These are phyloP conservation scores for Thecocarcelia acutangulata DNA, from an alignment of 2,888 invertebrate genomes.

Conservation along the genomic window DNA sequence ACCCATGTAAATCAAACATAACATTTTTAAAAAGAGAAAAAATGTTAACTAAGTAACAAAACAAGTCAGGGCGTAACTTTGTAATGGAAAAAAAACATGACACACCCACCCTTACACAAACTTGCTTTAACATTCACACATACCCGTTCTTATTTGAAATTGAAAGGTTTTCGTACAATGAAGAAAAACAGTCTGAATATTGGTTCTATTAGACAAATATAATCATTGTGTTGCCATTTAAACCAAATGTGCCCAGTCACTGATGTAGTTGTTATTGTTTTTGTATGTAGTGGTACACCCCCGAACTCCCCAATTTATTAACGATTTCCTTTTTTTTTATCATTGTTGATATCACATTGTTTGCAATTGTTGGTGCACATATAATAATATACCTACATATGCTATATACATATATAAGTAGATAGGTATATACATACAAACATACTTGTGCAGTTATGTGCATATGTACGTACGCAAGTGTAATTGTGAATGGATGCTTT, in stretches of 20 bases:
- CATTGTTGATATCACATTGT: constrained; percentile 61
- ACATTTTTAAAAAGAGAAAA: neutral
- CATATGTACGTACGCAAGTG: neutral
- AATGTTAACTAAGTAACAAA: constrained; percentile 16
- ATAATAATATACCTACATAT: neutral
- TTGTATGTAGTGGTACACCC: constrained; percentile 3
- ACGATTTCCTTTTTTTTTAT: constrained; percentile 39
- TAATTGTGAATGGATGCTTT: constrained; percentile 44
- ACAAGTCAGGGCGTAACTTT: constrained; percentile 52
- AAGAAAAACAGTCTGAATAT: constrained; percentile 17
- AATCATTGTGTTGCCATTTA: constrained; percentile 57
- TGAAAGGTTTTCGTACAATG: neutral
- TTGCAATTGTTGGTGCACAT: constrained; percentile 51
- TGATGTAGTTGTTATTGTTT: constrained; percentile 31
- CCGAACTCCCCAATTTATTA: constrained; percentile 18
- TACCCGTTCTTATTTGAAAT: neutral
- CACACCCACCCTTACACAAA: constrained; percentile 34
- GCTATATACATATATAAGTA: neutral
- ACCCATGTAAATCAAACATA: constrained; percentile 18
- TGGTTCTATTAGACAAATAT: constrained; percentile 64
- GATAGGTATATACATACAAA: neutral
- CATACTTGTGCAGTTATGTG: neutral
- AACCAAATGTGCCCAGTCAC: constrained; percentile 60
- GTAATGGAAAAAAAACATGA: constrained; percentile 45
- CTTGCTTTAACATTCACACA: neutral